phyloP scores from a whole-genome alignment of 37 sponge, comb jelly and placozoan species.

The Beroe forskalii region DNA sequence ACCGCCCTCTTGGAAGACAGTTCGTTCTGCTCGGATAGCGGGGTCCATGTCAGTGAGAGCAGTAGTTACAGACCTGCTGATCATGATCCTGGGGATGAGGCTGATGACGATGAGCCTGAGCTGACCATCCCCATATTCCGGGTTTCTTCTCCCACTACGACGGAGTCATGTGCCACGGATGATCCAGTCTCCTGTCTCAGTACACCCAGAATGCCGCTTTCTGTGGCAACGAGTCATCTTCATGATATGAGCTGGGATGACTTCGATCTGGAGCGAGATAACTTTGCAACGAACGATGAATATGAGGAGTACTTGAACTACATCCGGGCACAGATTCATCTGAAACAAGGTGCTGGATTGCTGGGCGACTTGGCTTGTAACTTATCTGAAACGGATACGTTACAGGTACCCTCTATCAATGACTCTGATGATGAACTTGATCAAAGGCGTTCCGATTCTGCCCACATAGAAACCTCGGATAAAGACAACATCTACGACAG shows the following conservation, averaged over 20 bases:
- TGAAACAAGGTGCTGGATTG: neutral
- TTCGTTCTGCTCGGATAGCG: slow-evolving; percentile 38
- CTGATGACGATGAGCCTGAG: neutral
- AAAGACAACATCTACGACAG: slow-evolving; percentile 10
- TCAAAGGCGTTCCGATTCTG: neutral
- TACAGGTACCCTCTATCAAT: neutral
- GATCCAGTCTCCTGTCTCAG: neutral
- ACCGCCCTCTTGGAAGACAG: neutral
- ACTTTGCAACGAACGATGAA: slow-evolving; percentile 27
- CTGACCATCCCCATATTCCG: neutral
- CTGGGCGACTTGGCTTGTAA: neutral
- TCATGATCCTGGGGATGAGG: slow-evolving; percentile 7
- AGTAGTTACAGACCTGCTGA: slow-evolving; percentile 49
- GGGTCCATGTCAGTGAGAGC: slow-evolving; percentile 53
- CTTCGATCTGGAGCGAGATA: slow-evolving; percentile 17
- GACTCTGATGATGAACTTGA: neutral
- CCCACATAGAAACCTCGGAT: slow-evolving; percentile 3
- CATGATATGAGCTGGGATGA: slow-evolving; percentile 59
- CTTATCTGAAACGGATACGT: neutral
- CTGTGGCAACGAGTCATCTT: slow-evolving; percentile 37
- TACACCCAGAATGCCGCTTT: neutral
- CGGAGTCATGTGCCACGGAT: neutral
- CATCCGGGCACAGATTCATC: neutral
- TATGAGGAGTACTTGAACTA: slow-evolving; percentile 15
- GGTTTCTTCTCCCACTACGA: neutral